phyloP scores from a whole-genome alignment of 2,888 invertebrate genomes.

The Biston stratarius region DNA sequence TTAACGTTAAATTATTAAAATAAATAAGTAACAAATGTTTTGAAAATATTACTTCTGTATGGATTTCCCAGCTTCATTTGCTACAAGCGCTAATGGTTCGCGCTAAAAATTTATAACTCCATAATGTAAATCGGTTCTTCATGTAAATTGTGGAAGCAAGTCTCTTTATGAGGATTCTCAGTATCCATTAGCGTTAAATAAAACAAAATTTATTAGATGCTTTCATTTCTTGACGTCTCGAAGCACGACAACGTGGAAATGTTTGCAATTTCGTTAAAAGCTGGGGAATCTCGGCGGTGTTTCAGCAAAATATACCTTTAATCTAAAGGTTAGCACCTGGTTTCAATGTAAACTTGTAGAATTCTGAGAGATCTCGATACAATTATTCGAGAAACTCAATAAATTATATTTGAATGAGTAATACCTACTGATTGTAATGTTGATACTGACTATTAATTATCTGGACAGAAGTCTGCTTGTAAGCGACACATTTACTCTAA shows the following conservation, averaged over 20 bases:
- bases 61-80: background rate
- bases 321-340: slow-evolving; percentile 20
- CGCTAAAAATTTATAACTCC: slow-evolving; percentile 32
- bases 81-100: slow-evolving; percentile 4
- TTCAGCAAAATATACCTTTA: slow-evolving; percentile 31
- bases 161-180: slow-evolving; percentile 37
- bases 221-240: slow-evolving; percentile 50
- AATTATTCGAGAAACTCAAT: no score
- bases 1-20: slow-evolving; percentile 1
- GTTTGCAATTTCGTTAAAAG: slow-evolving; percentile 48
- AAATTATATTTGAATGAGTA: no score
- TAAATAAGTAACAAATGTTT: background rate
- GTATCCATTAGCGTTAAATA: slow-evolving; percentile 50
- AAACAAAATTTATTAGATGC: slow-evolving; percentile 51
- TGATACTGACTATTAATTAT: no score
- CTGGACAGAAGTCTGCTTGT: no score
- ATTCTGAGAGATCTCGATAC: background rate
- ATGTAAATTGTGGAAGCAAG: slow-evolving; percentile 42
- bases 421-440: no score
- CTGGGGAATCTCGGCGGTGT: slow-evolving; percentile 40
- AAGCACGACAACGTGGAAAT: slow-evolving; percentile 44
- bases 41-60: background rate
- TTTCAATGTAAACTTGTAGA: background rate
- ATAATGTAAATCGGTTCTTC: slow-evolving; percentile 36
- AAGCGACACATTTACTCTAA: no score